Conservation (phyloP, 2,113 vertebrate species). For the Vombatus ursinus region DNA sequence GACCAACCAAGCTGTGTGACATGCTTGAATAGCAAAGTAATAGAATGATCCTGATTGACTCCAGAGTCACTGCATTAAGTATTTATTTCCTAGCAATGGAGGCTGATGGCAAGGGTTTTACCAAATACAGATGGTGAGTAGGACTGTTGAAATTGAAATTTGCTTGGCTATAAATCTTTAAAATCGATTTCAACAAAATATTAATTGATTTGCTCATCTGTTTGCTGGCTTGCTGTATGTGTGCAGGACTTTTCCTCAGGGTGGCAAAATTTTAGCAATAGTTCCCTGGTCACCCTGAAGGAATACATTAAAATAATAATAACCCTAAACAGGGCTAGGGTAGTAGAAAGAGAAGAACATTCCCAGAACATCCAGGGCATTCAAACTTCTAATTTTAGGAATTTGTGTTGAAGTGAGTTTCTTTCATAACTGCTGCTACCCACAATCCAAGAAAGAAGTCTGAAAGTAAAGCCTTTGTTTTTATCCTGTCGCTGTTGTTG, state of each 20-base stretch:
- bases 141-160: constrained; percentile 82
- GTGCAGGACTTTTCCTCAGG: constrained; percentile 29
- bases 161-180: constrained; percentile 77
- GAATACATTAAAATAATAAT: neutral
- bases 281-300: constrained; percentile 36
- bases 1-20: constrained; percentile 69
- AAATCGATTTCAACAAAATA: constrained; percentile 73
- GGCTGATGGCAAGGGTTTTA: constrained; percentile 81
- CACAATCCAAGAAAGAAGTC: constrained; percentile 25
- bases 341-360: neutral
- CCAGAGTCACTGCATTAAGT: constrained; percentile 74
- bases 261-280: constrained; percentile 55
- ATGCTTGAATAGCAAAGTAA: constrained; percentile 82
- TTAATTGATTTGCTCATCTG: constrained; percentile 61
- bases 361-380: neutral
- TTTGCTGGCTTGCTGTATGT: constrained; percentile 46
- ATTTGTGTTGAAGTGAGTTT: constrained; percentile 33
- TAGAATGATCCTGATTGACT: constrained; percentile 73
- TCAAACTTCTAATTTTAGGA: constrained; percentile 28
- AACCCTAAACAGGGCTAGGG: neutral
- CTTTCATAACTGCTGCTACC: constrained; percentile 20
- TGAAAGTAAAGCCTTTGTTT: neutral
- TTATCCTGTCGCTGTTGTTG: neutral
- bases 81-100: constrained; percentile 85
- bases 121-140: constrained; percentile 86